Conservation (phyloP, 2,113 vertebrate genomes). For the human region DNA sequence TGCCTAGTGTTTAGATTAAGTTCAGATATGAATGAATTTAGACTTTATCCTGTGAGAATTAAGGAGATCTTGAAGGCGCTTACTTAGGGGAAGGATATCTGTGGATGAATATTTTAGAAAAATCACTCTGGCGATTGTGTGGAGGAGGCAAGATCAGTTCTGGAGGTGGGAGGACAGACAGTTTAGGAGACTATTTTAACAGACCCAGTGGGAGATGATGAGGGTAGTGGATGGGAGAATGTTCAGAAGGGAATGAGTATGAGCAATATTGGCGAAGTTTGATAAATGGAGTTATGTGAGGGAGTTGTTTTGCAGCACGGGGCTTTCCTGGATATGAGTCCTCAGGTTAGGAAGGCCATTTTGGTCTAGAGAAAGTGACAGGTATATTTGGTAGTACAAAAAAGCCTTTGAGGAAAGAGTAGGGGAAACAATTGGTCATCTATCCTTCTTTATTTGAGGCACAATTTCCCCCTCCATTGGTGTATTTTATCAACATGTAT, state of each 20-base stretch:
- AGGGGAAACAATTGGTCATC: not conserved
- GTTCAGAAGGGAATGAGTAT: not conserved
- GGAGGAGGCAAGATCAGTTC: not conserved
- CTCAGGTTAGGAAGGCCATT: not conserved
- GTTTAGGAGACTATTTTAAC: not conserved
- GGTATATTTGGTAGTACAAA: not conserved
- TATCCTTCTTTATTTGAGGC: not conserved
- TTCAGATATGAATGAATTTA: not conserved
- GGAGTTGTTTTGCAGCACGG: not conserved
- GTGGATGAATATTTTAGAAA: not conserved
- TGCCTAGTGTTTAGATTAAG: not conserved
- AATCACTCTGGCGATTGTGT: not conserved
- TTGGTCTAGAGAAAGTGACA: not conserved
- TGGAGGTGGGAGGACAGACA: not conserved
- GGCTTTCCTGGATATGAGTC: not conserved
- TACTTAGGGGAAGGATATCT: not conserved
- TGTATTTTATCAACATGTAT: not conserved
- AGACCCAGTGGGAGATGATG: not conserved
- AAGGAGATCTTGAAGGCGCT: not conserved
- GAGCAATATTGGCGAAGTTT: not conserved
- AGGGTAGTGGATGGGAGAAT: not conserved
- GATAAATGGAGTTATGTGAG: not conserved
- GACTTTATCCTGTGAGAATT: not conserved
- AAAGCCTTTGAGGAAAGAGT: not conserved
- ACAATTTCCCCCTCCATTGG: rapidly evolving